A percentile compares a stretch with the other conserved stretches of the same genome.
phyloP scores from a whole-genome alignment of 2,113 vertebrate species.

The Atrichornis clamosus region DNA sequence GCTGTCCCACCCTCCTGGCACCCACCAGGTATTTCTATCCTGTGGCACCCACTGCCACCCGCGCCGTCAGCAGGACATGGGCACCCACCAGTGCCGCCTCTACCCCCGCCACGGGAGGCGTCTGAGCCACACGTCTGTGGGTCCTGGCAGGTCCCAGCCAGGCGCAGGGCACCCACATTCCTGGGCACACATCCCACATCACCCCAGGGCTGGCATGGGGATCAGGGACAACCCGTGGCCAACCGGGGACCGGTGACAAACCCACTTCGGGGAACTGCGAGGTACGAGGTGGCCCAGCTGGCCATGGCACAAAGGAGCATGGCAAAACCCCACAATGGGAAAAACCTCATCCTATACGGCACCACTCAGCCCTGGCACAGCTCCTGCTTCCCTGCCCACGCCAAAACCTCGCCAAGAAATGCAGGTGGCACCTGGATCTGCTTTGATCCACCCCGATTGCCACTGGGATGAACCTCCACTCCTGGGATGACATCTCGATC shows the following conservation, averaged over 20 bases:
- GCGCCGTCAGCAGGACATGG: accelerated
- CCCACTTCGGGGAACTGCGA: background rate
- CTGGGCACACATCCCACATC: background rate
- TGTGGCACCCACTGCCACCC: background rate
- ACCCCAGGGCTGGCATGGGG: accelerated
- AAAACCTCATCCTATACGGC: background rate
- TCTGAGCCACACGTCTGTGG: accelerated
- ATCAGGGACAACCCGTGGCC: accelerated
- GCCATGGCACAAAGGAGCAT: background rate
- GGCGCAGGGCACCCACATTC: background rate
- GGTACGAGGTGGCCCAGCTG: accelerated
- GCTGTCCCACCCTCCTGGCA: background rate
- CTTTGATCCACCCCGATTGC: background rate
- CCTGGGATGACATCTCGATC: background rate
- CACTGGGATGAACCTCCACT: background rate
- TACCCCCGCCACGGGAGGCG: background rate
- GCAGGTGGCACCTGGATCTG: background rate
- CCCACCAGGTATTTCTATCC: background rate
- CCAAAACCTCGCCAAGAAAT: background rate
- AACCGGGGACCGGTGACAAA: accelerated
- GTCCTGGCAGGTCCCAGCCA: background rate
- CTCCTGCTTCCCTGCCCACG: background rate
- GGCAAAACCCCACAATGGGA: background rate
- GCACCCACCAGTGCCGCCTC: background rate
- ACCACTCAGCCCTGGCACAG: background rate